Conservation (phyloP, 2,113 vertebrate species). For the Pipra filicauda region DNA sequence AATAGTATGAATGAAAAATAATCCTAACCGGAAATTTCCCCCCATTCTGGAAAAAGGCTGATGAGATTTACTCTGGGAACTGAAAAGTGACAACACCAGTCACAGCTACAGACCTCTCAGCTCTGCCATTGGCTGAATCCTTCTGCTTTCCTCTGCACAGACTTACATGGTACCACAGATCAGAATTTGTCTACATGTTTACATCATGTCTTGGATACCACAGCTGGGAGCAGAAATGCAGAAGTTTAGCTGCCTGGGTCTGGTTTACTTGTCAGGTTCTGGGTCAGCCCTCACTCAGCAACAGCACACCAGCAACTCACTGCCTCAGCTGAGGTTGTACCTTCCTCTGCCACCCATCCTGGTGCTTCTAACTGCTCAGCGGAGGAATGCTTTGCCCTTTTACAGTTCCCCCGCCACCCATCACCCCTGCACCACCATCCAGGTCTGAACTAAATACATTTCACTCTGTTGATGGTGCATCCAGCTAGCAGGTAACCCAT, state of each 20-base stretch:
- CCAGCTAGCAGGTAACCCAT: neutral
- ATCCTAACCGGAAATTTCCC: neutral
- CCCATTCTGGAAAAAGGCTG: neutral
- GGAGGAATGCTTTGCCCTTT: neutral
- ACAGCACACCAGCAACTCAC: neutral
- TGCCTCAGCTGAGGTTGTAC: neutral
- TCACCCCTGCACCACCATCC: neutral
- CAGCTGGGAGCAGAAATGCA: neutral
- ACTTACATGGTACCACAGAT: neutral
- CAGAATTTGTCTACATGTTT: neutral
- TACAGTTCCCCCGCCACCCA: neutral
- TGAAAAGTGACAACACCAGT: neutral
- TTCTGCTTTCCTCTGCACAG: neutral
- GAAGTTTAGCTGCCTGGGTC: neutral
- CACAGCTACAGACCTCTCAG: neutral
- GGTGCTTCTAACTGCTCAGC: neutral
- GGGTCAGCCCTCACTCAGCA: neutral
- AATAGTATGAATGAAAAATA: neutral
- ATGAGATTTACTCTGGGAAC: neutral
- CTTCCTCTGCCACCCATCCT: neutral
- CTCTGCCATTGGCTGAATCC: neutral
- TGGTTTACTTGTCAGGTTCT: neutral
- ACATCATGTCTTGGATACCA: neutral
- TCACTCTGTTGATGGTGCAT: neutral
- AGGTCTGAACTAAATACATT: neutral